phyloP scores from a whole-genome alignment of 2,888 invertebrate species.

The Eilema griseolum region DNA sequence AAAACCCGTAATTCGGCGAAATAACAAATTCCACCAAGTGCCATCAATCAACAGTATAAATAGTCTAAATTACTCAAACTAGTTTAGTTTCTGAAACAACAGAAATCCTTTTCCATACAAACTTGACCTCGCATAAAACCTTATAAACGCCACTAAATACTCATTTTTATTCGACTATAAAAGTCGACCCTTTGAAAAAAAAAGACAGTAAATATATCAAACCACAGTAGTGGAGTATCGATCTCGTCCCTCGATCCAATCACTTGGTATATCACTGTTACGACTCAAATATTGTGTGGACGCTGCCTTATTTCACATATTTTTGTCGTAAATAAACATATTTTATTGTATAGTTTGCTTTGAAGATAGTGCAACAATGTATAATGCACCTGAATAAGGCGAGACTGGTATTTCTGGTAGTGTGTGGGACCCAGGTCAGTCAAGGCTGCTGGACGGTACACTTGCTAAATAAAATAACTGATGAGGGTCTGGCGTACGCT shows the following conservation, averaged over 20 bases:
- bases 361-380: background rate
- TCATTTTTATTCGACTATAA: slow-evolving; percentile 79
- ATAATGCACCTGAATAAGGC: background rate
- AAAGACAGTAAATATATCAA: slow-evolving; percentile 79
- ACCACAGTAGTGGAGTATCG: slow-evolving; percentile 53
- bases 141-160: slow-evolving; percentile 82
- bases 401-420: background rate
- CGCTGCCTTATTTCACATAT: slow-evolving; percentile 27
- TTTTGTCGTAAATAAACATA: slow-evolving; percentile 24
- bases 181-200: slow-evolving; percentile 75
- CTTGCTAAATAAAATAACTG: too few species aligned
- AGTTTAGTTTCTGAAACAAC: too few species aligned
- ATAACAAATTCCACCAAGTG: too few species aligned
- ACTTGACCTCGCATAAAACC: slow-evolving; percentile 67
- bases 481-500: too few species aligned
- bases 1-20: too few species aligned
- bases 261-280: slow-evolving; percentile 37
- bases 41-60: too few species aligned
- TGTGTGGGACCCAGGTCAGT: too few species aligned
- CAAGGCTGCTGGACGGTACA: too few species aligned
- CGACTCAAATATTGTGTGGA: slow-evolving; percentile 23
- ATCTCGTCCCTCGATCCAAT: slow-evolving; percentile 51
- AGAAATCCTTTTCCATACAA: slow-evolving; percentile 57
- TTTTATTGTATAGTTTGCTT: slow-evolving; percentile 21
- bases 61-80: too few species aligned